phyloP scores from a whole-genome alignment of 92 coral and sea anemone genomes.

The Zoanthus sansibaricus region DNA sequence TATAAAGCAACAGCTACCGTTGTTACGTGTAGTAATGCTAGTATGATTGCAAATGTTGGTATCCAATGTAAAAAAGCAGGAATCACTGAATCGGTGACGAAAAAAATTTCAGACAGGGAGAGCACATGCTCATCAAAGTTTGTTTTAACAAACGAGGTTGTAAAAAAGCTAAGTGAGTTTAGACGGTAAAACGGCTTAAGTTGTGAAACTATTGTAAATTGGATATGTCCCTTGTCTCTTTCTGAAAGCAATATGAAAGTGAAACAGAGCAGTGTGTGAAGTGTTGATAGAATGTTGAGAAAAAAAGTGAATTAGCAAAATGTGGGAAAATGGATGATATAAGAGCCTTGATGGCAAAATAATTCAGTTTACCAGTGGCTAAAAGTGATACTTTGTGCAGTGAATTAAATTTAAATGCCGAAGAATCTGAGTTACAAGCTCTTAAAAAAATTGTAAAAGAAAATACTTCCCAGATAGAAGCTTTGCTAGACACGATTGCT shows the following conservation, averaged over 20 bases:
- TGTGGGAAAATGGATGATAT: conserved; percentile 38
- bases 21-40: neutral
- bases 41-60: conserved; percentile 9
- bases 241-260: neutral
- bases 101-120: neutral
- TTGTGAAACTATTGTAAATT: neutral
- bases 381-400: neutral
- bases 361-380: conserved; percentile 32
- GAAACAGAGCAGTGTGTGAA: neutral
- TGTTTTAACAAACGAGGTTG: conserved; percentile 8
- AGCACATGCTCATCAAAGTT: neutral
- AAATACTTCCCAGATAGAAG: conserved; percentile 14
- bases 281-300: conserved; percentile 23
- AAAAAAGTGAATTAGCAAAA: conserved; percentile 12
- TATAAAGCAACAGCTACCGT: conserved; percentile 16
- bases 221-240: conserved; percentile 6
- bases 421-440: conserved; percentile 21
- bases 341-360: conserved; percentile 18
- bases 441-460: conserved; percentile 29
- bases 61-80: neutral
- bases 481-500: conserved; percentile 7
- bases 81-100: neutral
- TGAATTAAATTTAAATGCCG: neutral
- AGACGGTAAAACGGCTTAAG: neutral
- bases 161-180: conserved; percentile 5